phyloP scores from a whole-genome alignment of 2,113 vertebrate species.

The Microcebus tavaratra region DNA sequence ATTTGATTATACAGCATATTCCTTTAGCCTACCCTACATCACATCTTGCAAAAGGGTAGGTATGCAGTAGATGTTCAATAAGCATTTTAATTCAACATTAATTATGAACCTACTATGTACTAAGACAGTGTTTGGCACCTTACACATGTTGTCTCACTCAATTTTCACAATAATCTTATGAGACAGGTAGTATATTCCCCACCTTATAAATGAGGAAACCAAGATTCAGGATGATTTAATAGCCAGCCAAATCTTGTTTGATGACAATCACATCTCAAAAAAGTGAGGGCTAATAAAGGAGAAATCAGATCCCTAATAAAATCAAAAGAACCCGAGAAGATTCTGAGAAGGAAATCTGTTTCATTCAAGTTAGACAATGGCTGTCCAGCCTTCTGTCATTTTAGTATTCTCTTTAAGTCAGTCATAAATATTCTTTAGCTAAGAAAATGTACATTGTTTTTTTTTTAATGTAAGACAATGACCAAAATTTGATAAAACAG shows the following conservation, averaged over 20 bases:
- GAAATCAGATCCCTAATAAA: neutral
- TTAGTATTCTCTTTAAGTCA: neutral
- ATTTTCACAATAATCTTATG: neutral
- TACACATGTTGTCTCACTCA: neutral
- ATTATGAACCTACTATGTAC: neutral
- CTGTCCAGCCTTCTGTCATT: neutral
- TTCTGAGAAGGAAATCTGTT: neutral
- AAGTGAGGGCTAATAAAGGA: neutral
- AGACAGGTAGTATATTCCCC: neutral
- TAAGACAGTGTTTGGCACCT: neutral
- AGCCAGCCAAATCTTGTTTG: neutral
- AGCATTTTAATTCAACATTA: neutral
- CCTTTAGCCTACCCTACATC: neutral
- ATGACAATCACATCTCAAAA: neutral
- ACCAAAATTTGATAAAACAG: neutral
- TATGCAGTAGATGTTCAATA: neutral
- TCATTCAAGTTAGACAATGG: neutral
- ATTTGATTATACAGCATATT: neutral
- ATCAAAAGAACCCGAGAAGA: neutral
- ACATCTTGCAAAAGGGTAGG: neutral
- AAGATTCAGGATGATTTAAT: neutral
- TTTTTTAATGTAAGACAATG: neutral
- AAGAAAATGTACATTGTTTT: neutral
- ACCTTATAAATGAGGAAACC: neutral
- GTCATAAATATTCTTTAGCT: neutral